Evolutionary conservation across 1,140 invertebrate genomes (phyloP).

Genomic region (Trichomalopsis sarcophagae): DNA sequence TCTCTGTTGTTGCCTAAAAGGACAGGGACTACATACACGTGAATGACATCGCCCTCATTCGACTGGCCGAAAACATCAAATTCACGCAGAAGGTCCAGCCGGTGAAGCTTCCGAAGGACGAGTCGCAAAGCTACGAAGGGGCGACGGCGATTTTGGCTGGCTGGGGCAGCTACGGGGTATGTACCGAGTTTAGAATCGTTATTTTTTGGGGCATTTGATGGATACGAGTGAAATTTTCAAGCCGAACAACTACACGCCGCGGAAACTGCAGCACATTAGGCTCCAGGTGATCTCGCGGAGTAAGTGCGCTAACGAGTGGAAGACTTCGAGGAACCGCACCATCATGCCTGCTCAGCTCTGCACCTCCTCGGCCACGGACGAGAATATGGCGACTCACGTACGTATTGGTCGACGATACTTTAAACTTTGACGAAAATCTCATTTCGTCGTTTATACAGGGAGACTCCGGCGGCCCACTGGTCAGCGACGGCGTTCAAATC

Average conservation of each 20-base stretch:
- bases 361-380: not conserved
- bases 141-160: constrained; percentile 5
- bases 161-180: not conserved
- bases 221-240: not conserved
- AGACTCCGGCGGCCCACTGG: not conserved
- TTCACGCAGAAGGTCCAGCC: not conserved
- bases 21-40: not conserved
- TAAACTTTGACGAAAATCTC: not conserved
- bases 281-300: not conserved
- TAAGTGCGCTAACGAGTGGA: not conserved
- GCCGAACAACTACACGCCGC: not conserved
- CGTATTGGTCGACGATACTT: not conserved
- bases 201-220: no score
- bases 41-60: not conserved
- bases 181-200: not conserved
- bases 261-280: not conserved
- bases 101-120: not conserved
- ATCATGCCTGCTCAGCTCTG: not conserved
- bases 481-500: constrained; percentile 6
- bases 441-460: not conserved
- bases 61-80: not conserved
- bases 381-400: constrained; percentile 6
- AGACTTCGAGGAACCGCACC: not conserved
- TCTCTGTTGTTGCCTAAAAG: not conserved
- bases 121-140: not conserved